These are phyloP conservation scores for Stegana nigrithorax DNA, from an alignment of 2,888 invertebrate genomes.

Conservation along the genomic window DNA sequence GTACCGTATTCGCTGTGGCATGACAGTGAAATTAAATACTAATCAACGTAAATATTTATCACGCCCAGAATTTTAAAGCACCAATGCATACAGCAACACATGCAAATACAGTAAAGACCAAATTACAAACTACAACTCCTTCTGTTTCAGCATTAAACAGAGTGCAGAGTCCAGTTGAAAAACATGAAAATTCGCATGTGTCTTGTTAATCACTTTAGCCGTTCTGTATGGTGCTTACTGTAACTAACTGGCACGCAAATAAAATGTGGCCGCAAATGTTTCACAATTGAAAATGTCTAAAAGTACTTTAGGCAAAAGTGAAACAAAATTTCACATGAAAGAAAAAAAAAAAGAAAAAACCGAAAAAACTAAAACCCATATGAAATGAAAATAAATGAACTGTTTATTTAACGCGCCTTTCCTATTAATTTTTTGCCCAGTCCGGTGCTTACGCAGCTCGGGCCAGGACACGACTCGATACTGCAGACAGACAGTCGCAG, in stretches of 20 bases:
- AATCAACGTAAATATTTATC: conserved; percentile 21
- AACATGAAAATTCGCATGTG: background rate
- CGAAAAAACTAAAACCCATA: conserved; percentile 33
- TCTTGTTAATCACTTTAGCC: background rate
- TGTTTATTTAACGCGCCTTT: conserved; percentile 60
- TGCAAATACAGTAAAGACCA: conserved; percentile 6
- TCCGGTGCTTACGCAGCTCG: background rate
- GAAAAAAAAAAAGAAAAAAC: conserved; percentile 21
- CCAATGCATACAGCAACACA: conserved; percentile 33
- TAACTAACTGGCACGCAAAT: background rate
- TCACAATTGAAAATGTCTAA: conserved; percentile 53
- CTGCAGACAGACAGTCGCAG: conserved; percentile 8
- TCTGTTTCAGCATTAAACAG: background rate
- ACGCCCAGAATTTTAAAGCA: conserved; percentile 31
- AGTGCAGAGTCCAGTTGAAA: background rate
- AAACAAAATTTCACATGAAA: conserved; percentile 18
- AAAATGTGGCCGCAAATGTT: conserved; percentile 8
- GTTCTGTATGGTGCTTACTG: background rate
- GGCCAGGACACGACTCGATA: too few relatives aligned
- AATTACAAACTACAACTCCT: too few relatives aligned
- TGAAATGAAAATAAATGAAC: conserved; percentile 60
- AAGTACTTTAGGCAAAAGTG: conserved; percentile 23
- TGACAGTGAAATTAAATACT: background rate
- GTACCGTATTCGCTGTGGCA: background rate
- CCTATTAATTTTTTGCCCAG: conserved; percentile 8